A percentile compares a stretch with the other conserved stretches of the same genome.
These are phyloP conservation scores for Miniopterus natalensis DNA, from an alignment of 2,113 vertebrate genomes.

Conservation along the genomic window DNA sequence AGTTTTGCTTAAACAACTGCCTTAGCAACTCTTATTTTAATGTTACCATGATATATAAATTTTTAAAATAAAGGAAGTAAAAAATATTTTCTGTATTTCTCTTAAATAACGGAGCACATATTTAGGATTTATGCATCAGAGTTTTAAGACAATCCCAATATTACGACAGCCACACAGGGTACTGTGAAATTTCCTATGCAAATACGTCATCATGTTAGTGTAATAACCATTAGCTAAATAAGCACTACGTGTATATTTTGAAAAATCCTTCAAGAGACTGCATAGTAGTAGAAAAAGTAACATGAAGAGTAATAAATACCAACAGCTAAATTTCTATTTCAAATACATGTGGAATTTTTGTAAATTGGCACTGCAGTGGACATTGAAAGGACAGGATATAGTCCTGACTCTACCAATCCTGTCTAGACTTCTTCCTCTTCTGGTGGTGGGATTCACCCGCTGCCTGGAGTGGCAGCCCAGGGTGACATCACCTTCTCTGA, in stretches of 20 bases:
- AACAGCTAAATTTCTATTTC: background rate
- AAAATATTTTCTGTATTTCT: background rate
- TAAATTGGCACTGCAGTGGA: background rate
- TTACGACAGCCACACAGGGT: background rate
- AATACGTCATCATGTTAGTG: accelerated
- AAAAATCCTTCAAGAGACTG: constrained; percentile 8
- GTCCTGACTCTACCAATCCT: too few relatives aligned
- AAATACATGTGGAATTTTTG: background rate
- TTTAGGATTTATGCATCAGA: constrained; percentile 47
- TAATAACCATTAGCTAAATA: background rate
- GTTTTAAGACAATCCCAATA: background rate
- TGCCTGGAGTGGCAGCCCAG: background rate
- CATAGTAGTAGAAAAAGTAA: constrained; percentile 47
- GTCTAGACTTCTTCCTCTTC: background rate
- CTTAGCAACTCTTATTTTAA: background rate
- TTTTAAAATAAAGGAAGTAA: background rate
- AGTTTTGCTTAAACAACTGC: constrained; percentile 7
- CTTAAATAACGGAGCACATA: background rate
- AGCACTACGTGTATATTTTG: background rate
- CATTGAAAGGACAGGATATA: background rate
- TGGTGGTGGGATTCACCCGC: background rate
- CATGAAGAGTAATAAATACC: constrained; percentile 62
- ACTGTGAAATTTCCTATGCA: background rate
- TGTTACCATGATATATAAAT: background rate
- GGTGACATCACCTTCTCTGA: background rate